Evolutionary conservation across 1,140 invertebrate species (phyloP).

Genomic region (Acyrthosiphon pisum): DNA sequence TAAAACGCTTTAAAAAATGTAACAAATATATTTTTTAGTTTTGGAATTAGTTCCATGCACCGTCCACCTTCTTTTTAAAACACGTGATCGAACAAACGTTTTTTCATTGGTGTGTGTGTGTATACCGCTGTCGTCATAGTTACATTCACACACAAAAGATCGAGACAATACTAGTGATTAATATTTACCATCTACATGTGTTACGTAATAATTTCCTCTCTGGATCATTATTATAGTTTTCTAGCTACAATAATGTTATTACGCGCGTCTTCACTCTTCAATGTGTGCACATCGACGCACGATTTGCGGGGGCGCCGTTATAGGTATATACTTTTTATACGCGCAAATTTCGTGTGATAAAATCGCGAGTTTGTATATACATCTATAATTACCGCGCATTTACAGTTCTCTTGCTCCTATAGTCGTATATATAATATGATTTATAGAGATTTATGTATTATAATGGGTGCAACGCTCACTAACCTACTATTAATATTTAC

Average conservation of each 20-base stretch:
- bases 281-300: neutral
- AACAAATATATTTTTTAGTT: neutral
- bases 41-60: neutral
- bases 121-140: slow-evolving; percentile 12
- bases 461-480: neutral
- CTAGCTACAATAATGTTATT: neutral
- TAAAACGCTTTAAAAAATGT: neutral
- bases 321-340: neutral
- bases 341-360: neutral
- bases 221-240: neutral
- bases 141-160: slow-evolving; percentile 6
- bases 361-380: neutral
- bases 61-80: neutral
- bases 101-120: neutral
- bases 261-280: neutral
- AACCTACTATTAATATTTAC: neutral
- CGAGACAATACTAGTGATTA: neutral
- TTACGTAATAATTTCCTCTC: neutral
- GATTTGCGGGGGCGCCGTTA: neutral
- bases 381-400: too few relatives aligned
- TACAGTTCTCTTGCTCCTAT: neutral
- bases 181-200: neutral
- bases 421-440: neutral
- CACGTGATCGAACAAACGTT: slow-evolving; percentile 21
- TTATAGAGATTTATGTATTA: neutral